These are phyloP conservation scores for Lagopus leucura DNA, from an alignment of 2,113 vertebrate species.

Conservation along the genomic window DNA sequence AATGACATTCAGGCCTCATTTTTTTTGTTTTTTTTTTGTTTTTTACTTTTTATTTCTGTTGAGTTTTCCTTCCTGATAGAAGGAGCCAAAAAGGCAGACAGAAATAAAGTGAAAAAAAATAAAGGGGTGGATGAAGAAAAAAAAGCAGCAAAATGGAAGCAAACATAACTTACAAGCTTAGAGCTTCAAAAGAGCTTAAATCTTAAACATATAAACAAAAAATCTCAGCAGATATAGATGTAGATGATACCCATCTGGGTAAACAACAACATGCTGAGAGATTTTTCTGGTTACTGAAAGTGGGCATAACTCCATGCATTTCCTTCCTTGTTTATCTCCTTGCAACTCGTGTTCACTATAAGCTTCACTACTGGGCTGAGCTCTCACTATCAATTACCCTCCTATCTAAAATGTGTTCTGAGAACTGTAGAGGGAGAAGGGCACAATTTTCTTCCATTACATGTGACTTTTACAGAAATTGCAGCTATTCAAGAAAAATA, in stretches of 20 bases:
- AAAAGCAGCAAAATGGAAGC: not conserved
- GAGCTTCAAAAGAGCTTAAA: not conserved
- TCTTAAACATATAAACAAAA: not conserved
- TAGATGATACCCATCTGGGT: slow-evolving; percentile 2
- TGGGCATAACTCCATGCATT: not conserved
- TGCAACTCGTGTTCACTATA: not conserved
- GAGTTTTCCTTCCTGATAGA: not conserved
- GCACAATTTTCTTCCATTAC: slow-evolving; percentile 56
- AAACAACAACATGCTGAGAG: not conserved
- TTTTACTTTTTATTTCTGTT: not conserved
- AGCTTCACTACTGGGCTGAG: slow-evolving; percentile 8
- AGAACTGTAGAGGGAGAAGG: slow-evolving; percentile 28
- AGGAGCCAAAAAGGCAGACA: slow-evolving; percentile 4
- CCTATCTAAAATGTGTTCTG: slow-evolving; percentile 17
- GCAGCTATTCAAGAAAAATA: not conserved
- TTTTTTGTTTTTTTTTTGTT: not conserved
- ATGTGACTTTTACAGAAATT: slow-evolving; percentile 29
- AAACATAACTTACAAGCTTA: not conserved
- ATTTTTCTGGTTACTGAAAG: slow-evolving; percentile 25
- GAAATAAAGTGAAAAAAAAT: not conserved
- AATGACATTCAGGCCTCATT: not conserved
- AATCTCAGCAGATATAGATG: slow-evolving; percentile 9
- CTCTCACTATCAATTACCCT: slow-evolving; percentile 39
- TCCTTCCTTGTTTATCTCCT: slow-evolving; percentile 40
- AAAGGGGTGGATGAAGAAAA: fast-evolving